Base-by-base conservation (phyloP, 2,888 invertebrate species). In the Phanerotoma sp. region DNA sequence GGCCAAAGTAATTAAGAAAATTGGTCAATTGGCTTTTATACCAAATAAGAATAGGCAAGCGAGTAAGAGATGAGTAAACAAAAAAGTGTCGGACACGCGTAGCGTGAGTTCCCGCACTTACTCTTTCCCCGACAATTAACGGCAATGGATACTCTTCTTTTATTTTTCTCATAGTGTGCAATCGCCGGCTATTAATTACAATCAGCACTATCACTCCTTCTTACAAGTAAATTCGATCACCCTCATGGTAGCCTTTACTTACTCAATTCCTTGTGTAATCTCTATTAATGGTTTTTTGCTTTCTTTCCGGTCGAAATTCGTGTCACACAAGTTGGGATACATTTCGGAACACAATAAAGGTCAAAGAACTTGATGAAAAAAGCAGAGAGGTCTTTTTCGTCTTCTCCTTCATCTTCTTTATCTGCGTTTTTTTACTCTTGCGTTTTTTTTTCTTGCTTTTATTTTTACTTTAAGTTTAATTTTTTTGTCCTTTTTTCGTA, bases 101-200 rank as follows among this genome's bases (percentile, higher is more conserved):
- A 66, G 71, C 72, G 71, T 72, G 73, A 69, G 69, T 67, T 64
- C 61, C 56, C 66, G 67, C 67, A 70, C 69, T 73, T 72, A 71
- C 68, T 73, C 72, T 72, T 69, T 57, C 47, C 62, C 63, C 68
- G 70, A 72, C 71, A 73, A 74, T 74, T 74, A 75, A 74, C 70
- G 68, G 68, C 35, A 22, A 37, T 22, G 28, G 33, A 46, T 21
- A 13, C n/a, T 4, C 7, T 22, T 47, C 20, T 15, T 10, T 21
- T 21, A 10, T 18, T 7, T 21, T 25, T 35, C 11, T 47, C 15
- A 22, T 62, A 57, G 55, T 64, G 54, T 58, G 66, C 68, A 67
- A 68, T 69, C 66, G 63, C 60, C 64, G 66, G 72, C 74, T 74
- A 74, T 75, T 75, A 75, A 74, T 75, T 75, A 73, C 74, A 75